Evolutionary conservation across 2,888 invertebrate genomes (phyloP), one percentile per base, ranked within the genome.

Genomic region (Metacarcinus magister): DNA sequence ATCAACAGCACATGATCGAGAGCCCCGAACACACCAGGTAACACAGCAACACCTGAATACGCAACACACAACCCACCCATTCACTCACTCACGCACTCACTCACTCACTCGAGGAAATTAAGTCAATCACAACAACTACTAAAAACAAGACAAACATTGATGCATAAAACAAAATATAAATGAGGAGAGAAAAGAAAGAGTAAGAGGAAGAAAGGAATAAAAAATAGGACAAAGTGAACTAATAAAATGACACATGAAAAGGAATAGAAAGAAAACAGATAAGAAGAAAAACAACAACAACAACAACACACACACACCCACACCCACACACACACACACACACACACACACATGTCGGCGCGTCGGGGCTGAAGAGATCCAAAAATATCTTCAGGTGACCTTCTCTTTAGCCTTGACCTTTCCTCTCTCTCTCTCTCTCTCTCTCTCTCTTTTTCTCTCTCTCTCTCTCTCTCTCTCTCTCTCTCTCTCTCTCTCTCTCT

Each of bases 401-500:
- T 32, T 82, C 82, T n/a, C 75, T 75, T 7, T 16, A 82, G 13
- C 82, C 82, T 82, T 82, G 82, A 82, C 82, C 82, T 82, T 82
- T 82, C 32, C 32, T n/a, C 67, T n/a, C 67, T n/a, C 67, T n/a
- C 67, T n/a, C 67, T n/a, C 67, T 67, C 67, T 67, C 67, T 67
- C 67, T 67, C 67, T n/a, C n/a, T n/a, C n/a, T n/a, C 67, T n/a
- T n/a, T n/a, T n/a, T n/a, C 67, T n/a, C 67, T n/a, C 67, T 67
- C 67, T 67, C 67, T 67, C 67, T 67, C 67, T n/a, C n/a, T n/a
- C n/a, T 7, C 7, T 7, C n/a, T n/a, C 67, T 67, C 67, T 67
- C 54, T 67, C 67, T 67, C 67, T 67, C 67, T 67, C 67, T 67
- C 67, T 67, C 67, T 67, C 67, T 67, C 67, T 67, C 67, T 67